Percentiles rank a stretch among this genome's conserved stretches.
Conservation (phyloP, 2,113 vertebrate species). For the Etia nguti region DNA sequence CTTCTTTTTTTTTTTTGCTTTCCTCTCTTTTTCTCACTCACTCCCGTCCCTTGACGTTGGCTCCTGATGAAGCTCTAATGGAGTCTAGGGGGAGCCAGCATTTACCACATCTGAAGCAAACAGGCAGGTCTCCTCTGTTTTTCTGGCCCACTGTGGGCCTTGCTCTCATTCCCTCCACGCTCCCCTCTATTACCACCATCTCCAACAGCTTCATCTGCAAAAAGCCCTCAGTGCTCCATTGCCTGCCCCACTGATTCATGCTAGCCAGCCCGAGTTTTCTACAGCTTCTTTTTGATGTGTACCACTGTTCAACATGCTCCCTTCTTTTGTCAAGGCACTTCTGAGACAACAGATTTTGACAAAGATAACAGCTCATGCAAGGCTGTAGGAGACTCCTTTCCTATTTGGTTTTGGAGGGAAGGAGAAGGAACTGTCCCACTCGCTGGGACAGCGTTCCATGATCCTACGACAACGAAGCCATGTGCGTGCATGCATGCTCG, state of each 20-base stretch:
- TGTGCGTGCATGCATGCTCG: background rate
- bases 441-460: background rate
- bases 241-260: background rate
- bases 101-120: conserved; percentile 70
- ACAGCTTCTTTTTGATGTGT: conserved; percentile 60
- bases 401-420: background rate
- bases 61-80: conserved; percentile 66
- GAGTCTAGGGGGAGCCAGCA: conserved; percentile 71
- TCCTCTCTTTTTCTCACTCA: background rate
- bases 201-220: conserved; percentile 41
- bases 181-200: conserved; percentile 27
- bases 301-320: conserved; percentile 61
- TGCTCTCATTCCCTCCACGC: conserved; percentile 3
- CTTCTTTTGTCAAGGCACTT: conserved; percentile 46
- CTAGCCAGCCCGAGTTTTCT: conserved; percentile 15
- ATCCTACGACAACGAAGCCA: background rate
- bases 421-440: background rate
- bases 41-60: conserved; percentile 24
- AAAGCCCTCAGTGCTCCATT: conserved; percentile 8
- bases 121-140: conserved; percentile 55
- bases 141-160: conserved; percentile 41
- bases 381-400: background rate
- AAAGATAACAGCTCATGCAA: conserved; percentile 24
- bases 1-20: background rate
- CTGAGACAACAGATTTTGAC: conserved; percentile 39